Evolutionary conservation across 2,888 invertebrate species (phyloP).

Genomic region (Acheta domesticus): DNA sequence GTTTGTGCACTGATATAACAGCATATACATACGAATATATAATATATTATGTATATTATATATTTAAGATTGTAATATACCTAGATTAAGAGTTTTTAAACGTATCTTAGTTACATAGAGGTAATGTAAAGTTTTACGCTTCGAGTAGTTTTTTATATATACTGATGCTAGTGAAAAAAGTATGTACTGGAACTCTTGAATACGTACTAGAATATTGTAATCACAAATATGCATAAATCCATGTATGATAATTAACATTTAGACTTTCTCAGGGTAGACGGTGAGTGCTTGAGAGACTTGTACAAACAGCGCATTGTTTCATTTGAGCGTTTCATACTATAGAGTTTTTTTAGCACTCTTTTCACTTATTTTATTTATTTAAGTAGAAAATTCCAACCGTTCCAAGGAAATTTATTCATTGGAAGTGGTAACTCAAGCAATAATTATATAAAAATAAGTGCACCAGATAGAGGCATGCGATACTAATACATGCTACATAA

Average conservation of each 20-base stretch:
- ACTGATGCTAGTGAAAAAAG: background rate
- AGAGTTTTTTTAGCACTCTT: too few species aligned
- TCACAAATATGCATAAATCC: background rate
- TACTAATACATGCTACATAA: too few species aligned
- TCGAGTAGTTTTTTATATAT: constrained; percentile 2
- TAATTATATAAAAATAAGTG: background rate
- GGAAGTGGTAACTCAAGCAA: background rate
- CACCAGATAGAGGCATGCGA: background rate
- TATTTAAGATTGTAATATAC: background rate
- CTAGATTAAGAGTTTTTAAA: constrained; percentile 18
- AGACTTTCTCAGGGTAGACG: constrained; percentile 1
- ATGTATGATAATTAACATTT: constrained; percentile 1
- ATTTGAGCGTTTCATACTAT: background rate
- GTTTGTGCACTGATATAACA: background rate
- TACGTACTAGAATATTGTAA: background rate
- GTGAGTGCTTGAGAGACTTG: background rate
- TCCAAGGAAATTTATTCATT: background rate
- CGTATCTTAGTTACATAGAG: background rate
- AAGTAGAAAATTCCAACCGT: too few species aligned
- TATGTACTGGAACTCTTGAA: background rate
- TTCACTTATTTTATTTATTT: too few species aligned
- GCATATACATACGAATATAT: too few species aligned
- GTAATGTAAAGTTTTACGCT: background rate
- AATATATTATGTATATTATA: too few species aligned
- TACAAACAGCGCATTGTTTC: background rate